Evolutionary conservation across 2,113 vertebrate genomes (phyloP), one percentile per base, ranked within the genome.

Genomic region (Pitta sordida): DNA sequence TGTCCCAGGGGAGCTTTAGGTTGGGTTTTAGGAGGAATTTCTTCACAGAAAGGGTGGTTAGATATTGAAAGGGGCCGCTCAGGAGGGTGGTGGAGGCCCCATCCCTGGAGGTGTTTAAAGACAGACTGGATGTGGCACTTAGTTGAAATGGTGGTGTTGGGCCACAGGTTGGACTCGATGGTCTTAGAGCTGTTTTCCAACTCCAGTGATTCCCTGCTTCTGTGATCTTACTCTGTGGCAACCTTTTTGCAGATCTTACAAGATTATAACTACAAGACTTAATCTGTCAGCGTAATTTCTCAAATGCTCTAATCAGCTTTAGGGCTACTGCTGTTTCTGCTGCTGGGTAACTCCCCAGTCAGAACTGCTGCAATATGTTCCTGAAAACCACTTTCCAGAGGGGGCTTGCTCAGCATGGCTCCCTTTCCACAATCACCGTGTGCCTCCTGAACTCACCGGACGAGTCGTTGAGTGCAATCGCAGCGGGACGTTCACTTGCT

Each of bases 191-290:
- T 68, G 14, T 41, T 68, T 62, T 48, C 62, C 55, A 48, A 9
- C 11, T 21, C 15, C 6, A 12, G 0, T 22, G 14, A 19, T 34
- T 9, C 37, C 13, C 11, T 22, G n/a, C 30, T 8, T 32, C 53
- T 34, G 13, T 34, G 62, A 30, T n/a, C 58, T 32, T 3, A 4
- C 49, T 18, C 62, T 3, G 10, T 14, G 48, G 23, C 34, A 53
- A 32, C 60, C 49, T 18, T 8, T 60, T 16, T 13, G 2, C 67
- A 30, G 13, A 32, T 30, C 75, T 76, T 2, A 2, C n/a, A n/a
- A n/a, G n/a, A n/a, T n/a, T n/a, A n/a, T n/a, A n/a, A n/a, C n/a
- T 0, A 10, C 36, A 8, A 46, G 32, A 23, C 19, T 58, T 41
- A 10, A n/a, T 75, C 22, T 23, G 21, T 53, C 90, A 20, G 7